These are phyloP conservation scores for Oscheius sp. DNA, from an alignment of 2,888 invertebrate species.

Conservation along the genomic window DNA sequence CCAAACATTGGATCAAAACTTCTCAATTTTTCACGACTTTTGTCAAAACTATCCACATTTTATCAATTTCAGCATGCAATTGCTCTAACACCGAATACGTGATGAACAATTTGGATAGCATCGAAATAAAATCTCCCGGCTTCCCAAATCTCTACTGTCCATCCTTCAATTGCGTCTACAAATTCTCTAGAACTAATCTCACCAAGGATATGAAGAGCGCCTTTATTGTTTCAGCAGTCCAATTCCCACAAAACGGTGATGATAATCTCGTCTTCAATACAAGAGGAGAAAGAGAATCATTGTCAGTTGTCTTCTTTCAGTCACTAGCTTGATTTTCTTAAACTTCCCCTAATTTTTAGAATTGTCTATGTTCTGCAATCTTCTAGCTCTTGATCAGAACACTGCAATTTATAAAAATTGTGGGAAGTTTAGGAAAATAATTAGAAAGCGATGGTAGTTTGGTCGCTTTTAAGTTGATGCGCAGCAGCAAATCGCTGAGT, in stretches of 20 bases:
- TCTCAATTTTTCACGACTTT: too few species aligned
- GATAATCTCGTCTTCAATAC: not conserved
- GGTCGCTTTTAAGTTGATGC: not conserved
- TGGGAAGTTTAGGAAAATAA: not conserved
- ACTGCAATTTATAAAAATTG: not conserved
- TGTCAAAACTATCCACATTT: too few species aligned
- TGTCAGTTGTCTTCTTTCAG: too few species aligned
- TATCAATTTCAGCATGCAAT: not conserved
- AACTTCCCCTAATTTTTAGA: too few species aligned
- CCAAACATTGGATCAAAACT: too few species aligned
- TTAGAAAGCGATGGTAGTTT: not conserved
- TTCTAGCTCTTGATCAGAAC: not conserved
- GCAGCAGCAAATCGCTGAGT: not conserved
- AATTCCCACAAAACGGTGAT: not conserved
- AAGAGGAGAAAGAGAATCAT: too few species aligned
- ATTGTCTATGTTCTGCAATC: too few species aligned
- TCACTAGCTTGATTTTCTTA: too few species aligned
- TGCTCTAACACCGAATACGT: not conserved
- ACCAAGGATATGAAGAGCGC: not conserved
- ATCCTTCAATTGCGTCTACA: not conserved
- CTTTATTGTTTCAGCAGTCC: not conserved
- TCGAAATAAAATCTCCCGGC: constrained; percentile 1
- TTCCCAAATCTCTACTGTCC: not conserved
- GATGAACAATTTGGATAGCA: not conserved
- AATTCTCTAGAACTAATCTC: not conserved